Evolutionary conservation across 2,888 invertebrate species (phyloP), one percentile per base, ranked within the genome.

Genomic region (Meghimatium bilineatum): DNA sequence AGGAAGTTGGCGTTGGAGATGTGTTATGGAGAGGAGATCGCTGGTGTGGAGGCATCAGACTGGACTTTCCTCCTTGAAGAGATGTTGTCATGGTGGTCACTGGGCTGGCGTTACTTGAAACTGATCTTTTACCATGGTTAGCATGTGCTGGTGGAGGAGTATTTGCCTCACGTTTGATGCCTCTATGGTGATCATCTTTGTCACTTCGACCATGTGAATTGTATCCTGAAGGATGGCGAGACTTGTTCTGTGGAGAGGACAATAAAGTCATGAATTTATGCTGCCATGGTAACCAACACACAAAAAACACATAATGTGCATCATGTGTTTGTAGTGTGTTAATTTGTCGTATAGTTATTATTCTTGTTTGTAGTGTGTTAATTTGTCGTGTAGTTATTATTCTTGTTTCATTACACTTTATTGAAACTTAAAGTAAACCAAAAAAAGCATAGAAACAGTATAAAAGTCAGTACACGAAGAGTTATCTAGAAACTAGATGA

Each of bases 31-130:
- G 89, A 83, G 85, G 89, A 82, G 69, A 85, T 63, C 67, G 88
- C 87, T n/a, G 88, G 86, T 66, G 90, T 88, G 49, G 89, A 87
- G 72, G 88, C 75, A 67, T 88, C 86, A 76, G 87, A 85, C 56
- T 87, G 60, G 63, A 49, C 44, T 79, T 81, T 52, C 82, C 75
- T 8, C 69, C 38, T n/a, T 52, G 36, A 14, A 78, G 10, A 32
- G 63, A 63, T 17, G 82, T 72, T 36, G 69, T 71, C 80, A 63
- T 63, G 34, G 79, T 74, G 0, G 82, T 79, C 8, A 63, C 74
- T 1, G 80, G 79, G 76, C 63, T 80, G 56, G 44, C 32, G 32
- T 71, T 71, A 69, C 52, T 60, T 14, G 60, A 66, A 23, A 66
- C 75, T 20, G 80, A 36, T 26, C 76, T 38, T 38, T 76, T 76